Conservation (phyloP, 2,797 vertebrate genomes). For the Chaunax sp. region DNA sequence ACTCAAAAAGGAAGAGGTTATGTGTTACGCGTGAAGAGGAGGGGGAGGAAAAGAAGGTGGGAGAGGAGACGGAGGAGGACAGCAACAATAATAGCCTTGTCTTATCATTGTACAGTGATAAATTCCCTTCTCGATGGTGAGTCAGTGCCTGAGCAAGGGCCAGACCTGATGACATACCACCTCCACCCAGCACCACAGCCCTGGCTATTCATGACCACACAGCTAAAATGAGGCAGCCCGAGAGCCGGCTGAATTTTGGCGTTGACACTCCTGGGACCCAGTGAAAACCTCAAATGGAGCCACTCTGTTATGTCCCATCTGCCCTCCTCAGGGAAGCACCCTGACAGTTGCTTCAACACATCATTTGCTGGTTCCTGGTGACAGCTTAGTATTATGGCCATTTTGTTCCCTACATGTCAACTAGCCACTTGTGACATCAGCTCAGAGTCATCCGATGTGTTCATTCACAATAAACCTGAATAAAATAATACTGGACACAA, state of each 20-base stretch:
- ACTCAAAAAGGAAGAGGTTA: slow-evolving; percentile 49
- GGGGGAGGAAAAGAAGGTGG: slow-evolving; percentile 22
- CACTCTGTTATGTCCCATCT: slow-evolving; percentile 42
- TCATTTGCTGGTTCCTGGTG: slow-evolving; percentile 24
- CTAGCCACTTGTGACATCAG: neutral
- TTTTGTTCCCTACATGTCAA: slow-evolving; percentile 3
- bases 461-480: neutral
- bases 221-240: slow-evolving; percentile 30
- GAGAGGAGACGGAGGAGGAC: slow-evolving; percentile 55
- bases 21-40: slow-evolving; percentile 42
- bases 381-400: slow-evolving; percentile 12
- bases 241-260: slow-evolving; percentile 47
- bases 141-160: slow-evolving; percentile 59
- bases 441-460: too few species aligned
- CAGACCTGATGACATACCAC: slow-evolving; percentile 71
- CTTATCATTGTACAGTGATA: slow-evolving; percentile 75
- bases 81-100: slow-evolving; percentile 81
- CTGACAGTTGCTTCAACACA: slow-evolving; percentile 36
- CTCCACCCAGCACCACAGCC: slow-evolving; percentile 55
- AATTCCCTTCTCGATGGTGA: slow-evolving; percentile 71
- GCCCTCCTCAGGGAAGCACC: neutral
- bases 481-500: slow-evolving; percentile 29
- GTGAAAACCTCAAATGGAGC: slow-evolving; percentile 57
- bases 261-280: slow-evolving; percentile 43
- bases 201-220: slow-evolving; percentile 68